Evolutionary conservation across 2,797 vertebrate species (phyloP).

Genomic region (Cephalopachus bancanus): DNA sequence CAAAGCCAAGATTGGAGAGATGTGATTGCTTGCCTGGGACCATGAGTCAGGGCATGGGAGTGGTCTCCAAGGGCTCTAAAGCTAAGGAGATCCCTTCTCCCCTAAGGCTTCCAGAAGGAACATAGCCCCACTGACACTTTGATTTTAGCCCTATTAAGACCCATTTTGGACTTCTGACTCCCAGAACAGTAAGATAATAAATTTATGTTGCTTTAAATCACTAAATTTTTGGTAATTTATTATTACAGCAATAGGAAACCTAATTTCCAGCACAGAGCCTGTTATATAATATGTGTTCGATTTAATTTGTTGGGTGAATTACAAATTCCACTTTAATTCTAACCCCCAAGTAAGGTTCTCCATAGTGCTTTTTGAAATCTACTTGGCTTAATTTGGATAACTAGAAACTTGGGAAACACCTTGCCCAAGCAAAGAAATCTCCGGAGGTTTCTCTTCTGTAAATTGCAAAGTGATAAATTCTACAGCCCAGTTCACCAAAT

Average conservation of each 20-base stretch:
- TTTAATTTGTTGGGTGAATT: background rate
- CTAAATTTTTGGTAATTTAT: background rate
- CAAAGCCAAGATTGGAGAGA: background rate
- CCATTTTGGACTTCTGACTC: background rate
- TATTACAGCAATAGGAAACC: background rate
- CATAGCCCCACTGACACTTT: background rate
- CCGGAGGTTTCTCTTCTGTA: background rate
- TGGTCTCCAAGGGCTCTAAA: background rate
- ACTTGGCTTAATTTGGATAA: background rate
- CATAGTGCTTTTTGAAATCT: background rate
- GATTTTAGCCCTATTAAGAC: background rate
- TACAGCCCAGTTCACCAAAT: accelerated
- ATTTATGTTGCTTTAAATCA: background rate
- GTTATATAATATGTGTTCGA: background rate
- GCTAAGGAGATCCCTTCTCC: background rate
- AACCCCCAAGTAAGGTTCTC: background rate
- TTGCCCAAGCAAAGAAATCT: background rate
- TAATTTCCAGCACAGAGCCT: background rate
- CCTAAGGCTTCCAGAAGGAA: background rate
- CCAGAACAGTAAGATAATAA: background rate
- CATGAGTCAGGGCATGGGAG: too few species aligned
- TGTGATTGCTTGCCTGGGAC: background rate
- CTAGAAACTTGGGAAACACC: background rate
- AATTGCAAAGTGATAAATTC: background rate
- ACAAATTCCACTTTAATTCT: background rate